Evolutionary conservation across 1,140 invertebrate genomes (phyloP), one percentile per base, ranked within the genome.

Genomic region (Lithobius niger): DNA sequence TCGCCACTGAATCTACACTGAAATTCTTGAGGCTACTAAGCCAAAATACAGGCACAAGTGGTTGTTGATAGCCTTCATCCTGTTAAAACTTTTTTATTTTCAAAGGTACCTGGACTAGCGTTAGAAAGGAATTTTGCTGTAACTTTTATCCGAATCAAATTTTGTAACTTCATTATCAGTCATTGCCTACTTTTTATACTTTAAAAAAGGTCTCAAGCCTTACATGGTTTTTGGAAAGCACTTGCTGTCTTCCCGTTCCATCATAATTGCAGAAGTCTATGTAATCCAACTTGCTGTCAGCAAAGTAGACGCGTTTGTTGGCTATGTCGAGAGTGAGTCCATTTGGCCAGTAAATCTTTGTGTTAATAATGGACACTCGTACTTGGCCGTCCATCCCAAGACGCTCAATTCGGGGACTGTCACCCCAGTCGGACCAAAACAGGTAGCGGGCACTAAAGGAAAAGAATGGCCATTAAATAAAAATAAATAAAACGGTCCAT

Each of bases 351-450:
- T 93, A 97, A 22, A 99, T 93, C 66, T 98, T 97, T 0, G 90
- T 95, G 18, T 80, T 87, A 22, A 99, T 89, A 24, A 99, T 93
- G 0, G 82, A 81, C 16, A 76, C 79, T 10, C 95, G 77, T 61
- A 87, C 83, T 0, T 80, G 82, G 0, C 95, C 95, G 66, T 99
- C 95, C 86, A 99, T 88, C 21, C 92, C 92, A 6, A 94, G 84
- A 56, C 93, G 73, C 71, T 99, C 95, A 55, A 99, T 92, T 1
- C 93, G 71, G 1, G 95, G 95, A 73, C 96, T 91, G 66, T 96
- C 92, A 44, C 94, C 94, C 94, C 95, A 97, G 67, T 98, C 95
- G 0, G 91, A 95, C 94, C 94, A 97, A 74, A 97, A 97, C 16
- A 97, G 72, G 79, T 86, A 90, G 3, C 83, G 71, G 0, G 87